phyloP scores from a whole-genome alignment of 2,888 invertebrate species.

The Leptopterna dolabrata region DNA sequence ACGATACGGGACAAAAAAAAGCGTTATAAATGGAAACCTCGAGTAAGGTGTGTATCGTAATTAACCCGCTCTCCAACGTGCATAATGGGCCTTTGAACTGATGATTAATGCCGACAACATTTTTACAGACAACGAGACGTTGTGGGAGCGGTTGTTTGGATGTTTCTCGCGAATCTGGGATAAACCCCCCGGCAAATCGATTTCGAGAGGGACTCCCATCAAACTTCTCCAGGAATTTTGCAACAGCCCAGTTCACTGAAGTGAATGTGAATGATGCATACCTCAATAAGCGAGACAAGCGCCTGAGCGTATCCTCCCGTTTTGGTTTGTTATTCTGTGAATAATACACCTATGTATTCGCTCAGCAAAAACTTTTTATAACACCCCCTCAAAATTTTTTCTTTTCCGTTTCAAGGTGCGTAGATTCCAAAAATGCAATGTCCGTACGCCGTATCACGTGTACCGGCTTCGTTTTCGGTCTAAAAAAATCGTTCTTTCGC shows the following conservation, averaged over 20 bases:
- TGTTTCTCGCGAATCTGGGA: not conserved
- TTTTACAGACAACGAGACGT: slow-evolving; percentile 29
- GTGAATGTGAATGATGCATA: not conserved
- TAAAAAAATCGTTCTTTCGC: no score
- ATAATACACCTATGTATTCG: no score
- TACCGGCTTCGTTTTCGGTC: no score
- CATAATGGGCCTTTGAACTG: slow-evolving; percentile 16
- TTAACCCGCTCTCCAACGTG: slow-evolving; percentile 20
- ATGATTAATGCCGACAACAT: slow-evolving; percentile 29
- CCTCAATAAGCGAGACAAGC: no score
- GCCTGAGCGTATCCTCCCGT: no score
- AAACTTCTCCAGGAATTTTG: not conserved
- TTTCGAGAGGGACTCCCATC: not conserved
- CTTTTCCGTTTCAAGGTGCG: no score
- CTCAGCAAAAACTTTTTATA: no score
- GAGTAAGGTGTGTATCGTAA: slow-evolving; percentile 37
- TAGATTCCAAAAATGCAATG: no score
- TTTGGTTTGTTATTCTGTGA: no score
- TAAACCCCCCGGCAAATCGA: not conserved
- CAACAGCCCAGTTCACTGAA: no score
- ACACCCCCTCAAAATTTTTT: no score
- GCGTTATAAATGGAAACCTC: slow-evolving; percentile 35
- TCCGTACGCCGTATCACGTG: no score
- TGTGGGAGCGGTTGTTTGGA: slow-evolving; percentile 24
- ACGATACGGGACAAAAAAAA: slow-evolving; percentile 23